Conservation (phyloP, 1,140 invertebrate genomes). For the Drosophila persimilis region DNA sequence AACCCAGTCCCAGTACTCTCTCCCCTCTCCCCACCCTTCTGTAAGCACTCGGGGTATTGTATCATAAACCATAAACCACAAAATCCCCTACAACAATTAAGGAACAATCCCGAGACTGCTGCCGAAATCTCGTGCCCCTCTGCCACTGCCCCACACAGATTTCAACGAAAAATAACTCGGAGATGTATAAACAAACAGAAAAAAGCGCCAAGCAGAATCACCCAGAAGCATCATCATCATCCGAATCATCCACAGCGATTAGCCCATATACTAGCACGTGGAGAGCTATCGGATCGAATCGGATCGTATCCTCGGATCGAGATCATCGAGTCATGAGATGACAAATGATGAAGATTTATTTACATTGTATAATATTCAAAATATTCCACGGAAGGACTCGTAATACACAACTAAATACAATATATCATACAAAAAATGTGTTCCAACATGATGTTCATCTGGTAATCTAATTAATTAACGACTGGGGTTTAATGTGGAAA, state of each 20-base stretch:
- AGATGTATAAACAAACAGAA: constrained; percentile 70
- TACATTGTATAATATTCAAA: background rate
- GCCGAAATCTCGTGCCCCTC: constrained; percentile 48
- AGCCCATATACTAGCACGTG: constrained; percentile 40
- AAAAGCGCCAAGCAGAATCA: constrained; percentile 40
- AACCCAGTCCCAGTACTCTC: background rate
- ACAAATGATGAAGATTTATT: no score
- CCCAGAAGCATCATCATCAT: constrained; percentile 23
- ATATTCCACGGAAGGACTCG: constrained; percentile 1
- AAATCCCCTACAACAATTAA: constrained; percentile 41
- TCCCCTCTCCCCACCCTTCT: constrained; percentile 8
- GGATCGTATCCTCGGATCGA: constrained; percentile 1
- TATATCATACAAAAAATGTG: no score
- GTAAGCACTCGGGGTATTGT: constrained; percentile 34
- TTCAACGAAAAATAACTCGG: constrained; percentile 63
- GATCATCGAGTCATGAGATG: constrained; percentile 19
- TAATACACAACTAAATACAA: no score
- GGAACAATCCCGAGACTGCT: constrained; percentile 50
- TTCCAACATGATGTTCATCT: no score
- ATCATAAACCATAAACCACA: constrained; percentile 69
- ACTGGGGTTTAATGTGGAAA: no score
- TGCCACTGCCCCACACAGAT: constrained; percentile 46
- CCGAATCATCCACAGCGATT: constrained; percentile 38
- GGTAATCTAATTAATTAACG: no score
- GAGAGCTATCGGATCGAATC: constrained; percentile 10